Percentiles rank a stretch among this genome's conserved stretches.
These are phyloP conservation scores for Acanthaster planci DNA, from an alignment of 35 echinoderm and acorn worm species.

Conservation along the genomic window DNA sequence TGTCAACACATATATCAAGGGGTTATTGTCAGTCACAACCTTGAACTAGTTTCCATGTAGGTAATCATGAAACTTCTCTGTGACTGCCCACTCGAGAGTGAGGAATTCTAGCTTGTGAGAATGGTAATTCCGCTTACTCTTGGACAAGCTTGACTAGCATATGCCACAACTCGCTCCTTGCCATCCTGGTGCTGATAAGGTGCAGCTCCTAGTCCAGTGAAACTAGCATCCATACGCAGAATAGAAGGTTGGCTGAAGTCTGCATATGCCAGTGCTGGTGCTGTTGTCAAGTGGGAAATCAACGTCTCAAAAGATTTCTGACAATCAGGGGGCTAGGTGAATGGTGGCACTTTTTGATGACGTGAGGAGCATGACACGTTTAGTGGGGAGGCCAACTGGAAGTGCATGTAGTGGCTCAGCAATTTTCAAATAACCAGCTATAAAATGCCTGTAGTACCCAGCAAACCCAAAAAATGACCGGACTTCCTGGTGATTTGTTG, in stretches of 20 bases:
- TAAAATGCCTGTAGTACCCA: too few relatives aligned
- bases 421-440: background rate
- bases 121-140: constrained; percentile 64
- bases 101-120: too few relatives aligned
- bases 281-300: background rate
- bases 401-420: background rate
- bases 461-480: too few relatives aligned
- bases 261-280: too few relatives aligned
- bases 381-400: background rate
- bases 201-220: background rate
- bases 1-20: constrained; percentile 30
- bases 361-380: background rate
- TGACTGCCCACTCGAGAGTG: too few relatives aligned
- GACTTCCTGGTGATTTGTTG: background rate
- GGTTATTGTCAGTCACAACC: constrained; percentile 50
- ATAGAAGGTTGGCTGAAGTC: background rate
- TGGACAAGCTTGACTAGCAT: constrained; percentile 37
- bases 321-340: too few relatives aligned
- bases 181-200: constrained; percentile 18
- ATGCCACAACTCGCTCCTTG: constrained; percentile 22
- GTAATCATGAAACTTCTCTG: constrained; percentile 48
- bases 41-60: constrained; percentile 21
- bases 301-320: background rate
- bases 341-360: background rate
- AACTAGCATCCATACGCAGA: background rate